Conservation (phyloP, 2,888 invertebrate species). For the Colostygia pectinataria region DNA sequence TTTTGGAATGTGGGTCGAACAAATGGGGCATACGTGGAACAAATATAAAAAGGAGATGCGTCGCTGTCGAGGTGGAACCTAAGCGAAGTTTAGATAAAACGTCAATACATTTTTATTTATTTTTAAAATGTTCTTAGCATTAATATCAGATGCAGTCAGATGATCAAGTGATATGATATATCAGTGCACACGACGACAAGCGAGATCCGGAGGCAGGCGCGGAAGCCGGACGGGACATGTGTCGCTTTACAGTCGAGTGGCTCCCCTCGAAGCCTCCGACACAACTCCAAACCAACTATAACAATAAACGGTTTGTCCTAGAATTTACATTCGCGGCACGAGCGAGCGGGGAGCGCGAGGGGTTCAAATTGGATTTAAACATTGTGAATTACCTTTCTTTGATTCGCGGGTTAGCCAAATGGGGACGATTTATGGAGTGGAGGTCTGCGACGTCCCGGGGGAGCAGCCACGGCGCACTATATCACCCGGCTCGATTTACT, state of each 20-base stretch:
- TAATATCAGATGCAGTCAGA: too few relatives aligned
- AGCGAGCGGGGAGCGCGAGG: slow-evolving; percentile 38
- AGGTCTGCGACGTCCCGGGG: slow-evolving; percentile 21
- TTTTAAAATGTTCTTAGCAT: too few relatives aligned
- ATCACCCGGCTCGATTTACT: slow-evolving; percentile 63
- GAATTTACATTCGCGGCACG: slow-evolving; percentile 50
- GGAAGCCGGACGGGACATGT: slow-evolving; percentile 16
- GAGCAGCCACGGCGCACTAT: slow-evolving; percentile 29
- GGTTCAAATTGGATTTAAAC: slow-evolving; percentile 76
- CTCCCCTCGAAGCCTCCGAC: slow-evolving; percentile 23
- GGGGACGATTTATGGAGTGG: slow-evolving; percentile 75
- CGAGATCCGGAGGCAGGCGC: not conserved
- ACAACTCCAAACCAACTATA: slow-evolving; percentile 37
- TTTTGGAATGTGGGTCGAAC: too few relatives aligned
- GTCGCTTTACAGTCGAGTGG: slow-evolving; percentile 24
- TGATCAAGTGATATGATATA: too few relatives aligned
- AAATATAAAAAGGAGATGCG: too few relatives aligned
- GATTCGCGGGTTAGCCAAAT: slow-evolving; percentile 78
- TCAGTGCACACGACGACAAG: too few relatives aligned
- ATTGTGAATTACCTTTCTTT: slow-evolving; percentile 78
- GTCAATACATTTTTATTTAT: too few relatives aligned
- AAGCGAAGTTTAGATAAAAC: too few relatives aligned
- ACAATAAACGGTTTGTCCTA: slow-evolving; percentile 50
- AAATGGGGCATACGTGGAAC: too few relatives aligned
- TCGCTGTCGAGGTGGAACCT: too few relatives aligned